Conservation (phyloP, 1,140 invertebrate genomes). For the Maconellicoccus hirsutus region DNA sequence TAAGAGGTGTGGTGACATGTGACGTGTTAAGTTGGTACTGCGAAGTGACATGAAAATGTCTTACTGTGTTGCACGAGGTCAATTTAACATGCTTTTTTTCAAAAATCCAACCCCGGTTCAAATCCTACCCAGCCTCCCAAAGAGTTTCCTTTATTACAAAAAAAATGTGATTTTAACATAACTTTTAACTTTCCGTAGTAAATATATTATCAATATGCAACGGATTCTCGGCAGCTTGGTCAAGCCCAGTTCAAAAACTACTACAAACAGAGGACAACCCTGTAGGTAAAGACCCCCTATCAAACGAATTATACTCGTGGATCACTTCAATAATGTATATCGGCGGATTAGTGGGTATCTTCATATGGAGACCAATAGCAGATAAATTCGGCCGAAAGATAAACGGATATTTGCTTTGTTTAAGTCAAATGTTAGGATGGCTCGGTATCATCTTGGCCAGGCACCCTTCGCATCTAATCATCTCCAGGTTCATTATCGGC, state of each 20-base stretch:
- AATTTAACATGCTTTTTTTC: too few relatives aligned
- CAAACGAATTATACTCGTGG: slow-evolving; percentile 44
- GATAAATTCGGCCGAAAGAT: slow-evolving; percentile 64
- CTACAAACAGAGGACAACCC: neutral
- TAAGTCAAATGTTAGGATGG: slow-evolving; percentile 68
- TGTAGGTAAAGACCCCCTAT: slow-evolving; percentile 30
- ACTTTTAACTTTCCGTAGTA: neutral
- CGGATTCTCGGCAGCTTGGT: slow-evolving; percentile 7
- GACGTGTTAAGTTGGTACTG: too few relatives aligned
- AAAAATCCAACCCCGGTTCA: too few relatives aligned
- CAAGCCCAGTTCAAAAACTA: neutral
- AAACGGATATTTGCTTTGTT: slow-evolving; percentile 51
- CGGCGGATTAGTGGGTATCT: slow-evolving; percentile 59
- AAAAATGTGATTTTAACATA: neutral
- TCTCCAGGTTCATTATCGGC: slow-evolving; percentile 63
- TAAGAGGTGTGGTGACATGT: too few relatives aligned
- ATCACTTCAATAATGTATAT: slow-evolving; percentile 64
- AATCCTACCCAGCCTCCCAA: too few relatives aligned
- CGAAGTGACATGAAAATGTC: too few relatives aligned
- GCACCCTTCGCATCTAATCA: slow-evolving; percentile 47
- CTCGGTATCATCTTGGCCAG: slow-evolving; percentile 51
- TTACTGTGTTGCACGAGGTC: too few relatives aligned
- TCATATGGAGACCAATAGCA: slow-evolving; percentile 54
- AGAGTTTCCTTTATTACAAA: too few relatives aligned
- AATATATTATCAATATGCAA: neutral